Base-by-base conservation (phyloP, 2,797 vertebrate genomes). In the Scolopax bukidnonensis region DNA sequence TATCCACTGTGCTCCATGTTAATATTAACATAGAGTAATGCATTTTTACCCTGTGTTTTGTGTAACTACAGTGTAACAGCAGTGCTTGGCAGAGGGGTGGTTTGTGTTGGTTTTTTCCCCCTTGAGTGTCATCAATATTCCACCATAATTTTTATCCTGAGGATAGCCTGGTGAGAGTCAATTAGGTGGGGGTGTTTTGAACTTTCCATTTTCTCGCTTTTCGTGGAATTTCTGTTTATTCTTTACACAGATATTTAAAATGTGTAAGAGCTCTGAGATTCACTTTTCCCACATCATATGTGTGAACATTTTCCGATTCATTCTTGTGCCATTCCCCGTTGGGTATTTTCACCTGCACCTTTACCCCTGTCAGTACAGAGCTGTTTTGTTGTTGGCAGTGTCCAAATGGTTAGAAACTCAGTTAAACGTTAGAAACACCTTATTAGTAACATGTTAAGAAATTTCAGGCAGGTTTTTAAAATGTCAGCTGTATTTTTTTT, bases 401-500 rank as follows among this genome's bases (percentile, higher is more conserved):
- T 28, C 79, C 33, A n/a, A 45, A 33, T 4, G 3, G 41, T 78
- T 43, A 5, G 36, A 36, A 51, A 36, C 48, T 76, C 11, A 28
- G 50, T 51, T 51, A 28, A 27, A 28, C 14, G 10, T 51, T 28
- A 28, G 50, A 53, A 16, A 30, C 51, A 53, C 10, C 16, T 30
- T 3, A 2, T 27, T 40, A 38, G 11, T 36, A 32, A 28, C 41
- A 10, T 0, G 0, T 45, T 14, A 20, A 18, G 63, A 51, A 18
- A 64, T 51, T 83, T 43, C 67, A 43, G 11, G 3, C 0, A 4
- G 3, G 1, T 23, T 90, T 83, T 81, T 48, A 33, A 18, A 32
- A 5, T 0, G 1, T 47, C 33, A 3, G 9, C 6, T 7, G 43
- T 4, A 2, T 18, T 79, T 57, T 68, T 68, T 47, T 51, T 3